A percentile compares a stretch with the other conserved stretches of the same genome.
These are phyloP conservation scores for Pedionomus torquatus DNA, from an alignment of 2,113 vertebrate genomes.

Conservation along the genomic window DNA sequence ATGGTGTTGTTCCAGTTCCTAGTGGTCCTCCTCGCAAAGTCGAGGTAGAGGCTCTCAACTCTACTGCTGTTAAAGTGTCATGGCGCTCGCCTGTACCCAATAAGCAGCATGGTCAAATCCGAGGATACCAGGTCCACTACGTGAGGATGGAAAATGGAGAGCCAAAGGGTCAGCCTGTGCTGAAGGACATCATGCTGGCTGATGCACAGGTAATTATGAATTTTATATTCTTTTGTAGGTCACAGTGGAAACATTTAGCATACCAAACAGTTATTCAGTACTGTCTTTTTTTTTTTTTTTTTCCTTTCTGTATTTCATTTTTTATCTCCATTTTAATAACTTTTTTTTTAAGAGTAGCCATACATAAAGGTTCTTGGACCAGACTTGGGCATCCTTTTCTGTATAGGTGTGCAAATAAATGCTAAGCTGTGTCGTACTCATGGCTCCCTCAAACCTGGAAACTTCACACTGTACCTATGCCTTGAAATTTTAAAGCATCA, in stretches of 20 bases:
- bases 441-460: neutral
- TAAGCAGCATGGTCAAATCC: constrained; percentile 98
- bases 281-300: neutral
- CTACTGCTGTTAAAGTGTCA: constrained; percentile 96
- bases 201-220: constrained; percentile 90
- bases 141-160: constrained; percentile 97
- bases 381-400: neutral
- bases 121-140: constrained; percentile 98
- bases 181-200: constrained; percentile 97
- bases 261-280: neutral
- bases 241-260: neutral
- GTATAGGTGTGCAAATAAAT: neutral
- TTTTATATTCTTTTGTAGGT: neutral
- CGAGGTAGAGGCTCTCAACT: constrained; percentile 99
- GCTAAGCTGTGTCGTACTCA: neutral
- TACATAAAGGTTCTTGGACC: neutral
- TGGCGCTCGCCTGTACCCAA: constrained; percentile 98
- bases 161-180: constrained; percentile 92
- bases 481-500: neutral
- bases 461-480: neutral
- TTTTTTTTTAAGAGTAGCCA: neutral
- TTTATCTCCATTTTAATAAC: neutral
- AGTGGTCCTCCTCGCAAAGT: constrained; percentile 99
- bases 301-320: neutral
- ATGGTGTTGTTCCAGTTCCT: constrained; percentile 99